phyloP scores from a whole-genome alignment of 2,888 invertebrate species.

The Antheraea assamensis region DNA sequence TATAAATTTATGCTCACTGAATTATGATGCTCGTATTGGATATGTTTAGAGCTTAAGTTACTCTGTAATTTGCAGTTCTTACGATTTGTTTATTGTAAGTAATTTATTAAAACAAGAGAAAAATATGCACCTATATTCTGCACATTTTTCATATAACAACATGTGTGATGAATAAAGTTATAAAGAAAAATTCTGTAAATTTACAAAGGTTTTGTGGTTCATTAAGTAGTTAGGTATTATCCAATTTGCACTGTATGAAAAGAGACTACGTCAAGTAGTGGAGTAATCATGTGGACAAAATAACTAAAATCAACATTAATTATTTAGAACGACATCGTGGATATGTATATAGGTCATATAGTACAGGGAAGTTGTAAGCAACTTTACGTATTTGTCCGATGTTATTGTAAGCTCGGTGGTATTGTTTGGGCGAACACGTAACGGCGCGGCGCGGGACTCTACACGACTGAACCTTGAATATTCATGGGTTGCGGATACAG shows the following conservation, averaged over 20 bases:
- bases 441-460: conserved; percentile 8
- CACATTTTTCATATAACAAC: no score
- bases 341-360: background rate
- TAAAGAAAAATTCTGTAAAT: no score
- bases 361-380: conserved; percentile 5
- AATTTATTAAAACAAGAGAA: no score
- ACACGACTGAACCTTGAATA: conserved; percentile 16
- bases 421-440: conserved; percentile 21
- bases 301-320: background rate
- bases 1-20: no score
- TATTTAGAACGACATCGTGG: background rate
- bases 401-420: conserved; percentile 17
- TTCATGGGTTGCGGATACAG: conserved; percentile 11
- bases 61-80: no score
- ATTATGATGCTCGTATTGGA: no score
- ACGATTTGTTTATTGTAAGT: no score
- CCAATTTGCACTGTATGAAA: background rate
- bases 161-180: no score
- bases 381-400: conserved; percentile 3
- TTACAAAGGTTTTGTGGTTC: no score
- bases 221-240: no score
- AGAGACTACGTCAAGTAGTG: background rate
- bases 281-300: background rate
- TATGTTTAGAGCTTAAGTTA: no score
- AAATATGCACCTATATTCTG: no score